These are phyloP conservation scores for Pomatostomus ruficeps DNA, from an alignment of 2,113 vertebrate species.

Conservation along the genomic window DNA sequence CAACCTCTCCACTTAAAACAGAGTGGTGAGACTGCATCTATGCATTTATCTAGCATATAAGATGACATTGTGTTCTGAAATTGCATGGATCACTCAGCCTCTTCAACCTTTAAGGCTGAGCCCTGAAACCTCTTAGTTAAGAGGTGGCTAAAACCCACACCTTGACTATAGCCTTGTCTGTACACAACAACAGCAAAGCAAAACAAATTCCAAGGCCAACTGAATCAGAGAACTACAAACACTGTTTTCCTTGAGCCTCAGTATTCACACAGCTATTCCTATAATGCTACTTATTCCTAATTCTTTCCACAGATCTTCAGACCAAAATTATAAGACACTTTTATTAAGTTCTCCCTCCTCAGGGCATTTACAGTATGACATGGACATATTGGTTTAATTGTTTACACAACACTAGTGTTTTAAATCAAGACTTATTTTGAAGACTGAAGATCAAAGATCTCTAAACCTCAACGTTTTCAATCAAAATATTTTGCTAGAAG, in stretches of 20 bases:
- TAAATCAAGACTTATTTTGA: background rate
- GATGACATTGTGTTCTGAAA: background rate
- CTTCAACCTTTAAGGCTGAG: background rate
- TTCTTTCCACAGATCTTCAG: background rate
- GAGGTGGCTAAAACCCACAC: background rate
- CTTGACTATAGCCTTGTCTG: background rate
- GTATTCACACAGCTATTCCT: background rate
- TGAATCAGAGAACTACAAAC: background rate
- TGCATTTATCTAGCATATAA: background rate
- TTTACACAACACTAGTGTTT: background rate
- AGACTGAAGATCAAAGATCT: background rate
- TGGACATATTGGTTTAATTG: background rate
- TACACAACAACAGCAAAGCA: background rate
- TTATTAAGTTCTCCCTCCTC: background rate
- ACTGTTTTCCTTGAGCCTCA: background rate
- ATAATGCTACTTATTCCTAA: background rate
- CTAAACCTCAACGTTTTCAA: background rate
- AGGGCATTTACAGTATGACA: background rate
- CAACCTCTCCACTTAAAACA: background rate
- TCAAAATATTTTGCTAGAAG: background rate
- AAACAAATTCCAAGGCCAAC: background rate
- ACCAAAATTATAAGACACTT: background rate
- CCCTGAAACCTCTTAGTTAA: background rate
- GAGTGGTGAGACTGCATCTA: background rate
- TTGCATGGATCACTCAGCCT: background rate